Conservation (phyloP, 1,140 invertebrate species). For the Adoxophyes honmai region DNA sequence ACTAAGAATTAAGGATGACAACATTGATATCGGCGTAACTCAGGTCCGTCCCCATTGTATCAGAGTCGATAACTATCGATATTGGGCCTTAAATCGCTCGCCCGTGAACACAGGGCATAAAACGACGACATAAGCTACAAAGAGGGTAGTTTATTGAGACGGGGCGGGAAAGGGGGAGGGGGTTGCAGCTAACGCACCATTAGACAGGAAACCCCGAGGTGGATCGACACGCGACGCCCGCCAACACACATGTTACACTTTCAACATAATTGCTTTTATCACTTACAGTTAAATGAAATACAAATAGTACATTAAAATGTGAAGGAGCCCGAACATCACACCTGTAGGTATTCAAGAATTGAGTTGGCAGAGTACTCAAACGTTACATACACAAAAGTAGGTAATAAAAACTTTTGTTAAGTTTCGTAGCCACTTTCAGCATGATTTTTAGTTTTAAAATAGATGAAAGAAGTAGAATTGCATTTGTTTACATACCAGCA, state of each 20-base stretch:
- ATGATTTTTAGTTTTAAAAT: no score
- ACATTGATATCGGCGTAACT: conserved; percentile 1
- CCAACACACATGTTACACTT: conserved; percentile 59
- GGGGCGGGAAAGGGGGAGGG: conserved; percentile 22
- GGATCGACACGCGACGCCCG: conserved; percentile 51
- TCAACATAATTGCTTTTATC: conserved; percentile 61
- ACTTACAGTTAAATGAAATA: conserved; percentile 9
- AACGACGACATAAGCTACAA: conserved; percentile 27
- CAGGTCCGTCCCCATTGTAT: conserved; percentile 11
- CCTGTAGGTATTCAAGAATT: no score
- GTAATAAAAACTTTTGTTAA: no score
- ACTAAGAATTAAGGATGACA: conserved; percentile 13
- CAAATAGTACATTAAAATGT: conserved; percentile 37
- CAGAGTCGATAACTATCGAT: conserved; percentile 21
- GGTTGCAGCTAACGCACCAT: conserved; percentile 56
- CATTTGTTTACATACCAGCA: no score
- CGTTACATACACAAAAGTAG: no score
- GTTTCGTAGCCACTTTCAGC: no score
- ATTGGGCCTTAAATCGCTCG: conserved; percentile 18
- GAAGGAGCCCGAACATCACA: no score
- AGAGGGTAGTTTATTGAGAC: conserved; percentile 49
- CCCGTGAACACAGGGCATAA: conserved; percentile 22
- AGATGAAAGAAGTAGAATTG: no score
- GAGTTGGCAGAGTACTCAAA: no score
- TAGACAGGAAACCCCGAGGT: conserved; percentile 51